These are phyloP conservation scores for Planiliza haematocheilus DNA, from an alignment of 2,113 vertebrate species.

Conservation along the genomic window DNA sequence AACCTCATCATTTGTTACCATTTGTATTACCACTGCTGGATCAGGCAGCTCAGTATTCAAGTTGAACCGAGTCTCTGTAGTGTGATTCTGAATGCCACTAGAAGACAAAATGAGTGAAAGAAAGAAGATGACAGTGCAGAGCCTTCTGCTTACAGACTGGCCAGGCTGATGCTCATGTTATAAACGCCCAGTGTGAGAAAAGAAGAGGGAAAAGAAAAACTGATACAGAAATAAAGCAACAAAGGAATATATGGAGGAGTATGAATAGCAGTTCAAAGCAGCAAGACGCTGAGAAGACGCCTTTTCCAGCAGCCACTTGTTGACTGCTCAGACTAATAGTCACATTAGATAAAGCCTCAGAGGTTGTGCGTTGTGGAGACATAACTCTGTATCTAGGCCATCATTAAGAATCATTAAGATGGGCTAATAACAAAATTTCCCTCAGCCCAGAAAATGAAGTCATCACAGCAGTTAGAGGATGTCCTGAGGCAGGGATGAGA, in stretches of 20 bases:
- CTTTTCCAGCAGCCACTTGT: slow-evolving; percentile 48
- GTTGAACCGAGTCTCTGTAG: not conserved
- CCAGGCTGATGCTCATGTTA: too few relatives aligned
- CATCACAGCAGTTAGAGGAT: slow-evolving; percentile 64
- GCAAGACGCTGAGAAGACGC: not conserved
- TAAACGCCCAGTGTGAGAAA: too few relatives aligned
- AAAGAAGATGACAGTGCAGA: not conserved
- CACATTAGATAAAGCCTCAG: slow-evolving; percentile 54
- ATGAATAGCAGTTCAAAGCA: slow-evolving; percentile 5
- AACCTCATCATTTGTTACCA: too few relatives aligned
- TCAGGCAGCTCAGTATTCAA: too few relatives aligned
- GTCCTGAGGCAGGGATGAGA: slow-evolving; percentile 55
- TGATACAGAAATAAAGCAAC: too few relatives aligned
- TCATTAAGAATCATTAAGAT: slow-evolving; percentile 65
- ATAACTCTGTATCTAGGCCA: slow-evolving; percentile 60
- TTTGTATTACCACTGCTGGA: too few relatives aligned
- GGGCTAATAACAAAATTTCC: slow-evolving; percentile 68
- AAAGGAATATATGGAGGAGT: too few relatives aligned
- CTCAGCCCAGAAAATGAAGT: slow-evolving; percentile 72
- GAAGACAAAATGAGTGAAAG: slow-evolving; percentile 23
- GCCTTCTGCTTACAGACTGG: not conserved
- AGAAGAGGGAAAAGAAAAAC: not conserved
- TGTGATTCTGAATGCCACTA: slow-evolving; percentile 16
- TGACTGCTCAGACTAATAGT: slow-evolving; percentile 38
- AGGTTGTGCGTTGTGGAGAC: slow-evolving; percentile 26